Evolutionary conservation across 2,113 vertebrate species (phyloP).

Genomic region (Aphelocoma coerulescens): DNA sequence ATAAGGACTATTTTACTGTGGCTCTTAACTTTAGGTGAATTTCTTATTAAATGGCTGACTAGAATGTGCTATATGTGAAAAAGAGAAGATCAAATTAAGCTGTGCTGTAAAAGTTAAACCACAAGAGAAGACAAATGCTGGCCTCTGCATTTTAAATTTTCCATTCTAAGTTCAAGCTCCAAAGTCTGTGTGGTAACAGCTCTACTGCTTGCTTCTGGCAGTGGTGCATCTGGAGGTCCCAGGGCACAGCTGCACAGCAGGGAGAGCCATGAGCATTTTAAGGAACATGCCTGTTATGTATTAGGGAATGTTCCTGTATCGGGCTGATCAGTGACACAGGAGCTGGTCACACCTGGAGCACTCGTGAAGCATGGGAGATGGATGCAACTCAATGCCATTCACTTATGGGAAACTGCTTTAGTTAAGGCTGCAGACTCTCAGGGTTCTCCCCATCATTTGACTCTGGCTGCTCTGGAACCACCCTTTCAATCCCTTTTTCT

Average conservation of each 20-base stretch:
- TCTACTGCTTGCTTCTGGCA: background rate
- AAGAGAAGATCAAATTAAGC: background rate
- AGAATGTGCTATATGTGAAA: background rate
- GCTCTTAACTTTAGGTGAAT: background rate
- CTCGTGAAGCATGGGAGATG: background rate
- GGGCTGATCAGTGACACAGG: background rate
- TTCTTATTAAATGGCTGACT: background rate
- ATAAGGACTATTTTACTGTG: background rate
- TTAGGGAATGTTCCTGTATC: rapidly evolving
- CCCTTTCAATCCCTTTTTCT: background rate
- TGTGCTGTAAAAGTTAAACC: background rate
- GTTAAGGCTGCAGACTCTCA: background rate
- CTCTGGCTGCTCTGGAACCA: background rate
- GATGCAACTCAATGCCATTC: background rate
- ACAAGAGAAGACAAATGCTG: background rate
- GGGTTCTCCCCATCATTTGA: background rate
- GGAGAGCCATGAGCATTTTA: background rate
- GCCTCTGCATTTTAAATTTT: background rate
- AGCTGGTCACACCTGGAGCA: background rate
- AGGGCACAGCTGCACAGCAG: background rate
- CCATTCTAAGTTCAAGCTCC: background rate
- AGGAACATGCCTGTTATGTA: background rate
- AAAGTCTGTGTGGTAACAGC: background rate
- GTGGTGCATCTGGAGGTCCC: background rate
- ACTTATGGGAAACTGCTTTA: background rate